Percentiles rank a stretch among this genome's conserved stretches.
phyloP scores from a whole-genome alignment of 2,797 vertebrate species.

The Varecia variegata region DNA sequence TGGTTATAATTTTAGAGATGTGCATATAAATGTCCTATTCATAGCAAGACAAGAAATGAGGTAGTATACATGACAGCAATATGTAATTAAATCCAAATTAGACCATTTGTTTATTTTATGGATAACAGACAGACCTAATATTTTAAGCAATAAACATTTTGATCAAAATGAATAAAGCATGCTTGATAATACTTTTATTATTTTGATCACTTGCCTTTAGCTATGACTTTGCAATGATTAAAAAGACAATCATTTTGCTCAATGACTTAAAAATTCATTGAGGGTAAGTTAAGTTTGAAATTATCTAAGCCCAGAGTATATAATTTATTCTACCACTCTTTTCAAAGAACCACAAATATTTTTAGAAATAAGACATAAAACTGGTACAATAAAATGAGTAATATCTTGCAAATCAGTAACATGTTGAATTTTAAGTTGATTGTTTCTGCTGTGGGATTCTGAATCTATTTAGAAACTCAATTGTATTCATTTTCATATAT shows the following conservation, averaged over 20 bases:
- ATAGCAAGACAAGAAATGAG: conserved; percentile 69
- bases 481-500: neutral
- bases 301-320: neutral
- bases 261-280: conserved; percentile 2
- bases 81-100: conserved; percentile 54
- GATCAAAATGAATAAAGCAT: conserved; percentile 45
- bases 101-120: conserved; percentile 47
- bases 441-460: neutral
- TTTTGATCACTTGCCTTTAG: conserved; percentile 10
- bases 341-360: neutral
- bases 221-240: conserved; percentile 28
- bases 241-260: neutral
- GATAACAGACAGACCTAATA: neutral
- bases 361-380: neutral
- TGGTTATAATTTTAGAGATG: conserved; percentile 57
- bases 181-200: neutral
- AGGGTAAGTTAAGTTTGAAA: neutral
- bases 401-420: neutral
- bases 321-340: neutral
- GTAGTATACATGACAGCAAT: conserved; percentile 64
- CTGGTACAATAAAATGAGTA: neutral
- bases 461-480: neutral
- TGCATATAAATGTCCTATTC: conserved; percentile 67
- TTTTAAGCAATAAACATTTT: conserved; percentile 43
- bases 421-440: neutral